Conservation (phyloP, 2,113 vertebrate species). For the Nibea coibor region DNA sequence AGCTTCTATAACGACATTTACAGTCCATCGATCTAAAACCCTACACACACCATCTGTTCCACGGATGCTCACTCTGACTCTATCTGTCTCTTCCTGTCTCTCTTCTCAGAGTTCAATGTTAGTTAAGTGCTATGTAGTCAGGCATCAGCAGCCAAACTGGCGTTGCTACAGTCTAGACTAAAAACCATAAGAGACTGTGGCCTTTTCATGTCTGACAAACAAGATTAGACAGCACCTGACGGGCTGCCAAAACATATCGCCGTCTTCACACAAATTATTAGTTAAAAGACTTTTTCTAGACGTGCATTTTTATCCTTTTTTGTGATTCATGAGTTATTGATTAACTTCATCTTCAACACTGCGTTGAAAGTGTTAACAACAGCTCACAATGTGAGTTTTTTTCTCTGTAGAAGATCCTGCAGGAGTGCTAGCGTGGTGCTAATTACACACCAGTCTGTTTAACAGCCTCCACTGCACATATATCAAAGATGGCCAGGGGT, state of each 20-base stretch:
- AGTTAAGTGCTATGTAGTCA: slow-evolving; percentile 43
- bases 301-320: background rate
- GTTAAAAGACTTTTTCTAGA: background rate
- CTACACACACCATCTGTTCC: slow-evolving; percentile 43
- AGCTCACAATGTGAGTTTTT: background rate
- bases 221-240: slow-evolving; percentile 11
- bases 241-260: background rate
- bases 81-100: slow-evolving; percentile 21
- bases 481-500: slow-evolving; percentile 46
- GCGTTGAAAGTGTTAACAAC: background rate
- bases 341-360: background rate
- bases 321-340: background rate
- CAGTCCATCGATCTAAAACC: slow-evolving; percentile 33
- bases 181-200: slow-evolving; percentile 35
- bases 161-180: slow-evolving; percentile 27
- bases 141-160: slow-evolving; percentile 28
- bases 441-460: slow-evolving; percentile 52
- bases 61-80: background rate
- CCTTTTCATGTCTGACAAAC: slow-evolving; percentile 37
- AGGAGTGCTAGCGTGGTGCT: slow-evolving; percentile 28
- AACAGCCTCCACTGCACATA: slow-evolving; percentile 54
- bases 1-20: slow-evolving; percentile 42
- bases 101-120: background rate
- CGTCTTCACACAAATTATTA: background rate
- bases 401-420: background rate